Conservation (phyloP, 2,797 vertebrate species). For the Miichthys miiuy region DNA sequence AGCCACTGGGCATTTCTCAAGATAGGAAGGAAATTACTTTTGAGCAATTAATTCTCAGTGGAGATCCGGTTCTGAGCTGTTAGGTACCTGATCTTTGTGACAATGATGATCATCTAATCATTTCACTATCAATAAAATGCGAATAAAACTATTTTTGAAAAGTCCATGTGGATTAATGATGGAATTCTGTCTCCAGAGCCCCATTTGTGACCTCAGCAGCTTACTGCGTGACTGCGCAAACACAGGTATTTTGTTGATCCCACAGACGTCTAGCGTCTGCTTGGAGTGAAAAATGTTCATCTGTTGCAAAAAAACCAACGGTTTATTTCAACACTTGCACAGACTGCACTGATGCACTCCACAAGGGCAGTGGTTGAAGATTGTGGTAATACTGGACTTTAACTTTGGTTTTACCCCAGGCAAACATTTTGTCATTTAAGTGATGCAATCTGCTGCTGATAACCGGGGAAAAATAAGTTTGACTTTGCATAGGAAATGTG, state of each 20-base stretch:
- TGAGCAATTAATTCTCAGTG: conserved; percentile 59
- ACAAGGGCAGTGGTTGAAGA: neutral
- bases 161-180: neutral
- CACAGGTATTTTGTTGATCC: neutral
- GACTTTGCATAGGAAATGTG: too few species aligned
- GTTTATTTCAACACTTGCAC: conserved; percentile 7
- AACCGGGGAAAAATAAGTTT: too few species aligned
- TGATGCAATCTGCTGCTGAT: neutral
- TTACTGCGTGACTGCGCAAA: neutral
- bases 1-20: conserved; percentile 41
- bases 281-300: neutral
- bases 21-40: conserved; percentile 54
- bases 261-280: neutral
- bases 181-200: neutral
- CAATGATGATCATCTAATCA: conserved; percentile 21
- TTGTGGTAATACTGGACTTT: neutral
- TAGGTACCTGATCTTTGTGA: conserved; percentile 47
- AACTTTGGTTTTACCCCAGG: neutral
- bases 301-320: neutral
- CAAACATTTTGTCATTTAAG: conserved; percentile 1
- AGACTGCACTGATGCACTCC: neutral
- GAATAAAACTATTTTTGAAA: conserved; percentile 16
- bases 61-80: conserved; percentile 54
- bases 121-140: conserved; percentile 37
- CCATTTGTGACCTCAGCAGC: neutral